These are phyloP conservation scores for Dolomedes plantarius DNA, from an alignment of 2,888 invertebrate species.

Conservation along the genomic window DNA sequence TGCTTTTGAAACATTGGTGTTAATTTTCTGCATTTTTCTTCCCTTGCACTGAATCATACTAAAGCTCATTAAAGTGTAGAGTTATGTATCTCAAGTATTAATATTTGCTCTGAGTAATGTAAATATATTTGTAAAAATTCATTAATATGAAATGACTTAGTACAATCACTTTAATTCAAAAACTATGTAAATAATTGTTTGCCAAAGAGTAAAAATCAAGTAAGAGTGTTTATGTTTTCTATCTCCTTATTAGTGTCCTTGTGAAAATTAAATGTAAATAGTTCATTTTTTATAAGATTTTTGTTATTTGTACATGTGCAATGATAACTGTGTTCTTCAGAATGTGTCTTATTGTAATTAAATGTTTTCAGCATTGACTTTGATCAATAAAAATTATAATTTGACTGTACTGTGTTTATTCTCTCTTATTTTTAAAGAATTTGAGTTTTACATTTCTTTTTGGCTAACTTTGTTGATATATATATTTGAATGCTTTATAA, in stretches of 20 bases:
- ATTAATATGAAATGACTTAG: slow-evolving; percentile 52
- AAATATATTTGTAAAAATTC: slow-evolving; percentile 64
- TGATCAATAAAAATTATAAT: slow-evolving; percentile 69
- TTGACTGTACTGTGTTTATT: slow-evolving; percentile 17
- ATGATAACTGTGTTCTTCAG: slow-evolving; percentile 66
- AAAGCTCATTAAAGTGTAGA: background rate
- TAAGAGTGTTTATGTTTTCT: slow-evolving; percentile 56
- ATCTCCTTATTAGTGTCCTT: slow-evolving; percentile 46
- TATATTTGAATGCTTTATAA: too few species aligned
- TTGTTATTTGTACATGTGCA: slow-evolving; percentile 61
- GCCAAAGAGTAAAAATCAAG: slow-evolving; percentile 43
- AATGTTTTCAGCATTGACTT: slow-evolving; percentile 65
- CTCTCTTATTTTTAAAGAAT: too few species aligned
- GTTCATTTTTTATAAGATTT: slow-evolving; percentile 52
- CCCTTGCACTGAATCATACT: slow-evolving; percentile 2
- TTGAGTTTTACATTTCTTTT: too few species aligned
- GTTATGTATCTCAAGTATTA: slow-evolving; percentile 12
- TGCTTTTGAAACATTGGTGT: background rate
- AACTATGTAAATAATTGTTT: slow-evolving; percentile 57
- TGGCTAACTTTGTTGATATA: too few species aligned
- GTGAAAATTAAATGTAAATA: slow-evolving; percentile 58
- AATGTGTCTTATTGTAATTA: slow-evolving; percentile 71
- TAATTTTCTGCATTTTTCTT: background rate
- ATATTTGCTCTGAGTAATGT: slow-evolving; percentile 28
- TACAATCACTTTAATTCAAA: slow-evolving; percentile 58